phyloP scores from a whole-genome alignment of 2,113 vertebrate genomes.

The Poeciliopsis prolifica region DNA sequence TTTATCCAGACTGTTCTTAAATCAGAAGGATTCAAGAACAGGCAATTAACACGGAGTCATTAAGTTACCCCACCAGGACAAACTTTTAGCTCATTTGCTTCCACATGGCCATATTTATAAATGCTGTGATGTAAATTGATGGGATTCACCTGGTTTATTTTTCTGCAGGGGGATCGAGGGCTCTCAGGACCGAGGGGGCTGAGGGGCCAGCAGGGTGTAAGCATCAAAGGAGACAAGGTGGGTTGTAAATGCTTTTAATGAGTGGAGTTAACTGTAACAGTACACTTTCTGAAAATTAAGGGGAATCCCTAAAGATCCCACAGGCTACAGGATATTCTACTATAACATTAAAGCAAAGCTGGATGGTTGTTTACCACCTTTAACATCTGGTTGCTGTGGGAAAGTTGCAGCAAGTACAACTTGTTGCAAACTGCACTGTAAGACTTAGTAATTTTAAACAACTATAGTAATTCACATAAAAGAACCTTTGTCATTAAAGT shows the following conservation, averaged over 20 bases:
- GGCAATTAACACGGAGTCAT: no score
- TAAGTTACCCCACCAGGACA: no score
- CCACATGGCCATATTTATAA: neutral
- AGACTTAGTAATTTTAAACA: neutral
- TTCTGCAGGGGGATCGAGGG: conserved; percentile 84
- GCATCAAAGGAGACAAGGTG: conserved; percentile 91
- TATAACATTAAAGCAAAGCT: conserved; percentile 7
- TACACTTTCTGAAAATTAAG: conserved; percentile 64
- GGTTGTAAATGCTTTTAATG: conserved; percentile 71
- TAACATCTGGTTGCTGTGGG: conserved; percentile 24
- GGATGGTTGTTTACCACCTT: neutral
- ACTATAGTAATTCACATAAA: neutral
- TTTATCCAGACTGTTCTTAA: neutral
- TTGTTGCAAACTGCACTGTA: no score
- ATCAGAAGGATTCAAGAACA: neutral
- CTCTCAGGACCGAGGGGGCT: conserved; percentile 85
- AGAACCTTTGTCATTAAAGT: neutral
- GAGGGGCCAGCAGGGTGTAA: conserved; percentile 83
- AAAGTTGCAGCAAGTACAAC: neutral
- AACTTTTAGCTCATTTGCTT: neutral
- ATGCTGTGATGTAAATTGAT: conserved; percentile 27
- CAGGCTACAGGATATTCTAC: conserved; percentile 13
- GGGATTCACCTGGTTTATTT: conserved; percentile 49
- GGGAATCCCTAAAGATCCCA: conserved; percentile 40
- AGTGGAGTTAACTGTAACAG: conserved; percentile 34